Conservation (phyloP, 2,888 invertebrate genomes). For the Tenthredo amoena region DNA sequence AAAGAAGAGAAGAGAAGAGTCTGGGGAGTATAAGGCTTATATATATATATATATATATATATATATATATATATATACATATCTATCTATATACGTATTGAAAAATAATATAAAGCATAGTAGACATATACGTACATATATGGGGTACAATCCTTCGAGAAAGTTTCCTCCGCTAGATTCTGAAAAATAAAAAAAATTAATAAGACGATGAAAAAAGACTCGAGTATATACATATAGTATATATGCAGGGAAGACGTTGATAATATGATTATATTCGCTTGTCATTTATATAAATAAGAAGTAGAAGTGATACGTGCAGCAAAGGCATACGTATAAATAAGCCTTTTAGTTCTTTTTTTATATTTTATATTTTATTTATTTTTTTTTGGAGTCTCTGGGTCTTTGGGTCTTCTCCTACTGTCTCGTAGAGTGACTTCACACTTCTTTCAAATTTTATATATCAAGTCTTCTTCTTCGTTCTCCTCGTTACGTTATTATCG, state of each 20-base stretch:
- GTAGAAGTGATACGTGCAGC: slow-evolving; percentile 68
- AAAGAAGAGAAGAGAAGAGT: not conserved
- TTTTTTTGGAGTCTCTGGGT: not conserved
- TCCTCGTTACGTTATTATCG: not conserved
- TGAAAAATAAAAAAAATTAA: not conserved
- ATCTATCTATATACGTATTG: not conserved
- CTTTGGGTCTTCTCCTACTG: slow-evolving; percentile 63
- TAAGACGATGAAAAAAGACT: not conserved
- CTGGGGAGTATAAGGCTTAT: slow-evolving; percentile 22
- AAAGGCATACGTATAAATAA: not conserved
- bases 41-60: not conserved
- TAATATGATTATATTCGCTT: slow-evolving; percentile 72
- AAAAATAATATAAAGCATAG: slow-evolving; percentile 6
- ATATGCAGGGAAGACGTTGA: not conserved
- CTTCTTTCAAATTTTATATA: slow-evolving; percentile 65
- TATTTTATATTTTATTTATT: not conserved
- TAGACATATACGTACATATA: not conserved
- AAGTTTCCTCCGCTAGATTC: slow-evolving; percentile 28
- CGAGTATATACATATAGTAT: too few species aligned
- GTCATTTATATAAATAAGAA: slow-evolving; percentile 78
- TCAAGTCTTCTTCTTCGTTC: not conserved
- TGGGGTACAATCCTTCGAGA: slow-evolving; percentile 50
- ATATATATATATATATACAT: not conserved
- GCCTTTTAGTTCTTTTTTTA: not conserved
- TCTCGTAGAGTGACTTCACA: slow-evolving; percentile 73